Evolutionary conservation across 1,140 invertebrate genomes (phyloP), one percentile per base, ranked within the genome.

Genomic region (Aradophagus sp.): DNA sequence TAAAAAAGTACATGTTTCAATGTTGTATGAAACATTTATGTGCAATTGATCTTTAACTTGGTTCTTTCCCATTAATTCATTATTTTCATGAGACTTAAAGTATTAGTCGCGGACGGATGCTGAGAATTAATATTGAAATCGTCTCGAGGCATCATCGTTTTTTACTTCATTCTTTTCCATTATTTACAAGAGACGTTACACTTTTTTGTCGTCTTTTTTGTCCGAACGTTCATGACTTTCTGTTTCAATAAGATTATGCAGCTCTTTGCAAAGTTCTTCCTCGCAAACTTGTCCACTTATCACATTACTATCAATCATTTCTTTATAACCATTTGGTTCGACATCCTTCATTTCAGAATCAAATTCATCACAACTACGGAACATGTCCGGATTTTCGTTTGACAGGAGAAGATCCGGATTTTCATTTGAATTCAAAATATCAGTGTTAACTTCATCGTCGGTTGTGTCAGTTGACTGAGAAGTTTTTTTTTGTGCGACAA

Each of bases 361-460:
- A 17, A 84, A 82, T 32, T 83, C 81, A 29, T 83, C 79, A 19
- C 83, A 82, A 39, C 80, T 83, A 20, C 76, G 80, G 31, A 83
- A 84, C 77, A 84, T 79, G 5, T 83, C 83, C 0, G 75, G 75
- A 72, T 82, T 76, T 20, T 82, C 80, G 2, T 53, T 74, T 0
- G 69, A 80, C 11, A 70, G 76, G 5, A 74, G 5, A 1, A 74
- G 1, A 14, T 83, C 81, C 0, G 73, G 74, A 75, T 83, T 84
- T 5, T 82, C 81, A 11, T 84, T 84, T n/a, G 83, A 84, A 47
- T 84, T 83, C 5, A 84, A 52, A 19, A 84, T 84, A 31, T 84
- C 83, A 0, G 83, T 84, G 58, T 83, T 83, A 3, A 83, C 72
- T 48, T 84, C 83, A 13, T 84, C 83, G 20, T 84, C 83, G 5